Base-by-base conservation (phyloP, 2,888 invertebrate species). In the Hyposoter didymator region DNA sequence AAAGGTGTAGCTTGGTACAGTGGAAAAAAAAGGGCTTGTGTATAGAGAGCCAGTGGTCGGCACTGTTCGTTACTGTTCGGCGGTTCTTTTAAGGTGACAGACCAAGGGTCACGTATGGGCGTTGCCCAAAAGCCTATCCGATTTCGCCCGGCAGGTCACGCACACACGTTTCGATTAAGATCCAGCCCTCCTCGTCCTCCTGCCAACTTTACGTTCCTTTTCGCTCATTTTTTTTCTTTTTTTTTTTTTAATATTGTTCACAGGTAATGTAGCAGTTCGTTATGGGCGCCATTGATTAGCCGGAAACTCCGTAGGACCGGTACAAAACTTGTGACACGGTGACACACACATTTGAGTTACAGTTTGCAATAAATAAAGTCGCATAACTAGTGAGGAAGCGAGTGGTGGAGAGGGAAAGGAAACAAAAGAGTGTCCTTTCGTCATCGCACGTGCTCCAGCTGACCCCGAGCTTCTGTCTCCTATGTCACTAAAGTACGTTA, bases 61-160 rank as follows among this genome's bases (percentile, higher is more conserved):
- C 62, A 47, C 69, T 78, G 89, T 88, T 89, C 85, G 88, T 73
- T 75, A 78, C 67, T 83, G 67, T 64, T 67, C 66, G 52, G 19
- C 49, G 32, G 32, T 55, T 76, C 80, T 73, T 80, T 74, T 35
- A 78, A 85, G 78, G 80, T 83, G 85, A 87, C 70, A 89, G 86
- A 85, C 88, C 90, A 90, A 87, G 91, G 90, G 91, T 91, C 90
- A 90, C 89, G 90, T 90, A 89, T 90, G 92, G 92, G 91, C 92
- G 92, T 92, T 90, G 92, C 91, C 92, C 90, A 90, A 76, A 62
- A 90, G 90, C 91, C 92, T 91, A 92, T 92, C 92, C 90, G 88
- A 92, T 92, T 92, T 92, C 92, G 89, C 84, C 86, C 89, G 89
- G 82, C 91, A 90, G 90, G 90, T 90, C 91, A 89, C 88, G 87